A percentile compares a stretch with the other conserved stretches of the same genome.
phyloP scores from a whole-genome alignment of 2,113 vertebrate species.

The Empidonax alnorum region DNA sequence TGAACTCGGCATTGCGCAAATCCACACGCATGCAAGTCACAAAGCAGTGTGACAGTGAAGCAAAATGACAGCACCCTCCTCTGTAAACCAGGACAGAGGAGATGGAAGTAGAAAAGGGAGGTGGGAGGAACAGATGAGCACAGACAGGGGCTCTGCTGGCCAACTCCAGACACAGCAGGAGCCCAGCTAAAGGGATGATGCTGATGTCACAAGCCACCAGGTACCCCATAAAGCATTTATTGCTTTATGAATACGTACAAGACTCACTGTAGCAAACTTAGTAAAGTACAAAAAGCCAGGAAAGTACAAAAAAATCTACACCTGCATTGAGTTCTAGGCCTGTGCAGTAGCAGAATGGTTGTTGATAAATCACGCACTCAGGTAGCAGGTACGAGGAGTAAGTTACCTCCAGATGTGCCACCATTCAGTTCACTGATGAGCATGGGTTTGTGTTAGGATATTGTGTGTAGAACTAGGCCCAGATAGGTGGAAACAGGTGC shows the following conservation, averaged over 20 bases:
- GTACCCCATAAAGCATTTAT: neutral
- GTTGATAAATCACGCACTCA: neutral
- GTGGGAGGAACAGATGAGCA: accelerated
- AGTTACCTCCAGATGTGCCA: neutral
- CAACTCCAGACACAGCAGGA: neutral
- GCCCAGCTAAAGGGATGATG: neutral
- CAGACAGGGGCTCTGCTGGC: neutral
- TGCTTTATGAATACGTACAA: neutral
- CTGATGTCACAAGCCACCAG: neutral
- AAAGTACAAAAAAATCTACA: neutral
- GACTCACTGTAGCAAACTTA: neutral
- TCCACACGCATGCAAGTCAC: neutral
- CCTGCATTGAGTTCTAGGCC: neutral
- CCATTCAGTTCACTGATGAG: neutral
- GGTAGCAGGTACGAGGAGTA: neutral
- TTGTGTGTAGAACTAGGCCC: neutral
- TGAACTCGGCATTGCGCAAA: conserved; percentile 38
- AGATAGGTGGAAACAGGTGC: neutral
- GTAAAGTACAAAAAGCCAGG: neutral
- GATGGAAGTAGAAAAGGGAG: neutral
- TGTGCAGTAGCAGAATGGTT: neutral
- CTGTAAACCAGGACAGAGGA: conserved; percentile 19
- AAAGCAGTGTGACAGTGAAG: neutral
- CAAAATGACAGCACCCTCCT: neutral
- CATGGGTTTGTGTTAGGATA: neutral